phyloP scores from a whole-genome alignment of 1,140 invertebrate species.

The Megalonaias nervosa region DNA sequence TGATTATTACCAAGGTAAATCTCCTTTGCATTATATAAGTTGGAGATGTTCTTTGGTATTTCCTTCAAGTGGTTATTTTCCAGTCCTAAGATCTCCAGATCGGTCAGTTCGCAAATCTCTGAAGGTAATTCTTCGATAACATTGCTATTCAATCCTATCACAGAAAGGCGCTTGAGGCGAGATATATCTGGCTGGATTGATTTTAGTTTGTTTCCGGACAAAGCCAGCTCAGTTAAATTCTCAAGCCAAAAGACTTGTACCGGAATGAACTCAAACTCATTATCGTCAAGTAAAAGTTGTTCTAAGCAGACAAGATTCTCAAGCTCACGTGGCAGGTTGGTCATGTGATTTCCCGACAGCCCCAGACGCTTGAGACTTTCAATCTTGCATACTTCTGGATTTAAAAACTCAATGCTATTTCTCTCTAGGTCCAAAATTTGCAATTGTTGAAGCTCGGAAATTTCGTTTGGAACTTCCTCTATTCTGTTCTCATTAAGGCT shows the following conservation, averaged over 20 bases:
- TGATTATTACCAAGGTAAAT: slow-evolving; percentile 64
- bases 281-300: slow-evolving; percentile 65
- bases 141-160: slow-evolving; percentile 67
- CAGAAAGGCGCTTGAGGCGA: slow-evolving; percentile 52
- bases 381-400: slow-evolving; percentile 61
- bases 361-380: slow-evolving; percentile 56
- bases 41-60: slow-evolving; percentile 59
- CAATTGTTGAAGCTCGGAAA: slow-evolving; percentile 43
- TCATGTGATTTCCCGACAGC: slow-evolving; percentile 66
- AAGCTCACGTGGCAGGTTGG: slow-evolving; percentile 64
- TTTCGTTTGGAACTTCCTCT: slow-evolving; percentile 45
- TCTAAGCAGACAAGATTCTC: slow-evolving; percentile 61
- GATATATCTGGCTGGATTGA: slow-evolving; percentile 59
- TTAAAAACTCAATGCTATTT: slow-evolving; percentile 62
- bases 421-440: slow-evolving; percentile 60
- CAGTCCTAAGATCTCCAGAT: slow-evolving; percentile 57
- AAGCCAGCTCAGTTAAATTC: slow-evolving; percentile 54
- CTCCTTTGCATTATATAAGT: slow-evolving; percentile 60
- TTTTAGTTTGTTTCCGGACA: slow-evolving; percentile 61
- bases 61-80: slow-evolving; percentile 59
- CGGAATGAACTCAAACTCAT: slow-evolving; percentile 68
- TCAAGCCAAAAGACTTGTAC: slow-evolving; percentile 66
- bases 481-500: slow-evolving; percentile 63
- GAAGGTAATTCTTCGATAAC: slow-evolving; percentile 52
- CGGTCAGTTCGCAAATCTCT: slow-evolving; percentile 54